Evolutionary conservation across 2,113 vertebrate genomes (phyloP), one percentile per base, ranked within the genome.

Genomic region (Oenanthe oenanthe): DNA sequence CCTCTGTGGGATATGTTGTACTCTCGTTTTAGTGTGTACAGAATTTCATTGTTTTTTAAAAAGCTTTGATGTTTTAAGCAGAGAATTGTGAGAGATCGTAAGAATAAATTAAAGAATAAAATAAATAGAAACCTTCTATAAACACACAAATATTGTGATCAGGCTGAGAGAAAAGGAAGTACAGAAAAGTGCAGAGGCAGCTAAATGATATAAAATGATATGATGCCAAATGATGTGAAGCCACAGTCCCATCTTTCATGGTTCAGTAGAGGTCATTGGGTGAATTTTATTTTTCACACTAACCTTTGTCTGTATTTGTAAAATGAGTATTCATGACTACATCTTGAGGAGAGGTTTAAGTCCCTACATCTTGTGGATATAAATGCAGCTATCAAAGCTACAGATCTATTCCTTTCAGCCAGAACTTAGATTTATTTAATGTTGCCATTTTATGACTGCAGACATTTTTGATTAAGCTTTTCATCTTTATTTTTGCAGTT

Each of bases 201-300:
- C 50, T 79, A 89, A 89, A 94, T n/a, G 62, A 70, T 84, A 83
- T 70, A 79, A 92, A 96, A 95, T 74, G 63, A 80, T 78, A 60
- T 95, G 85, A 89, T 94, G 85, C 74, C 62, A 85, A 96, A 93
- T 91, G 85, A 85, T 75, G 58, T 95, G 89, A 82, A 95, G 84
- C 70, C 50, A 76, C 14, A 68, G 50, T 82, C 58, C 58, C 34
- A 93, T 82, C 57, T 85, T 93, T 91, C 91, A 91, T 89, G 70
- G 89, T 82, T 95, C 92, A 96, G 71, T 76, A 82, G 85, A 88
- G 89, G 78, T 93, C 93, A 93, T 36, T 94, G 34, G 28, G 34
- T 85, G 67, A 91, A 76, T 92, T 83, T 95, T 93, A 82, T 91
- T 94, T 91, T 89, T 53, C 67, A 58, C 24, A 45, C 43, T 83